Evolutionary conservation across 2,888 invertebrate species (phyloP).

Genomic region (Fragum whitleyi): DNA sequence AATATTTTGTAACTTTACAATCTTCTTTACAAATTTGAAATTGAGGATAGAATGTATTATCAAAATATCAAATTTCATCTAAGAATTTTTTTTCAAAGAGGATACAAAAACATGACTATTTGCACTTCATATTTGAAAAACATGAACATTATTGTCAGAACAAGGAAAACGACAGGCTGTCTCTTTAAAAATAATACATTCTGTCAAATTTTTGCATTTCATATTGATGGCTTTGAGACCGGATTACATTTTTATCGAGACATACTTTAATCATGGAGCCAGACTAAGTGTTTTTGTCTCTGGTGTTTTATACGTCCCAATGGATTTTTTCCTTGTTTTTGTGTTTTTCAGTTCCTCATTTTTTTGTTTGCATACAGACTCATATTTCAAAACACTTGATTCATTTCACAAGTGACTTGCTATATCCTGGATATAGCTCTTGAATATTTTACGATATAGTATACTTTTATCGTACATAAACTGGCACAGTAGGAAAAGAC

Average conservation of each 20-base stretch:
- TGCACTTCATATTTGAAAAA: conserved; percentile 5
- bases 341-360: background rate
- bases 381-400: background rate
- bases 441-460: no score
- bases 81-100: background rate
- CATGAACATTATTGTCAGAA: conserved; percentile 2
- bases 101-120: background rate
- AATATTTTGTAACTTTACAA: no score
- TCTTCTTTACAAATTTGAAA: no score
- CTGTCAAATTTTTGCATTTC: conserved; percentile 19
- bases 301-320: conserved; percentile 7
- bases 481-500: no score
- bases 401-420: background rate
- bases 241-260: conserved; percentile 18
- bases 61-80: background rate
- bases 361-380: conserved; percentile 10
- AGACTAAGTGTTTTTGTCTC: conserved; percentile 22
- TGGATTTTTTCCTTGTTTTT: background rate
- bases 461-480: no score
- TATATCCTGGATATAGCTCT: no score
- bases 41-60: background rate
- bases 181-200: conserved; percentile 21
- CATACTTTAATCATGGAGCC: conserved; percentile 24
- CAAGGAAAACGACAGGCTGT: conserved; percentile 7
- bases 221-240: conserved; percentile 13